Evolutionary conservation across 2,113 vertebrate species (phyloP).

Genomic region (Scopus umbretta): DNA sequence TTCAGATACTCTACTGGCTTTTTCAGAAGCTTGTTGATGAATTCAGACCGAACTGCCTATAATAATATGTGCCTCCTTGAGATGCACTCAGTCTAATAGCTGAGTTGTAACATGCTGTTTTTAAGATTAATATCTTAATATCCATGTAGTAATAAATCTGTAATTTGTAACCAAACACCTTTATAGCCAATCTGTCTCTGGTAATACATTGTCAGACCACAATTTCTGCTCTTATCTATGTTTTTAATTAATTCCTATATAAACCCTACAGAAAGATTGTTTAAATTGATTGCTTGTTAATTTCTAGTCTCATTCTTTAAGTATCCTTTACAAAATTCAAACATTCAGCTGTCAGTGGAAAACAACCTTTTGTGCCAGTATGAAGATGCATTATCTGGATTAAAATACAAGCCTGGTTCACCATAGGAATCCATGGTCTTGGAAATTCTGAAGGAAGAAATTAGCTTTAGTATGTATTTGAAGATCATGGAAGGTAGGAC

Average conservation of each 20-base stretch:
- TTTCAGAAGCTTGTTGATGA: not conserved
- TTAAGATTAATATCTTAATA: not conserved
- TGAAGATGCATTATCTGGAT: not conserved
- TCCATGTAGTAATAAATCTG: not conserved
- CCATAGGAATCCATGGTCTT: not conserved
- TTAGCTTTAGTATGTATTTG: not conserved
- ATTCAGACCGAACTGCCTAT: not conserved
- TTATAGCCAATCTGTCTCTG: not conserved
- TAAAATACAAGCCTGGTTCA: not conserved
- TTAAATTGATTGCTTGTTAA: not conserved
- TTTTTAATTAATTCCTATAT: not conserved
- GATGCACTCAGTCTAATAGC: not conserved
- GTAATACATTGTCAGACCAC: not conserved
- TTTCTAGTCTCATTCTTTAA: not conserved
- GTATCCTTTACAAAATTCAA: not conserved
- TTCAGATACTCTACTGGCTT: not conserved
- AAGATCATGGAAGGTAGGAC: not conserved
- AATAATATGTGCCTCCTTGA: not conserved
- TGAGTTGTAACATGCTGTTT: not conserved
- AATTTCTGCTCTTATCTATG: not conserved
- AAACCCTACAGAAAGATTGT: not conserved
- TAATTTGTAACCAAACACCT: not conserved
- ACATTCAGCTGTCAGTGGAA: not conserved
- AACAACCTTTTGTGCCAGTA: not conserved
- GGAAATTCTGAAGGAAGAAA: not conserved